These are phyloP conservation scores for Chalcis sispes DNA, from an alignment of 2,888 invertebrate genomes.

Conservation along the genomic window DNA sequence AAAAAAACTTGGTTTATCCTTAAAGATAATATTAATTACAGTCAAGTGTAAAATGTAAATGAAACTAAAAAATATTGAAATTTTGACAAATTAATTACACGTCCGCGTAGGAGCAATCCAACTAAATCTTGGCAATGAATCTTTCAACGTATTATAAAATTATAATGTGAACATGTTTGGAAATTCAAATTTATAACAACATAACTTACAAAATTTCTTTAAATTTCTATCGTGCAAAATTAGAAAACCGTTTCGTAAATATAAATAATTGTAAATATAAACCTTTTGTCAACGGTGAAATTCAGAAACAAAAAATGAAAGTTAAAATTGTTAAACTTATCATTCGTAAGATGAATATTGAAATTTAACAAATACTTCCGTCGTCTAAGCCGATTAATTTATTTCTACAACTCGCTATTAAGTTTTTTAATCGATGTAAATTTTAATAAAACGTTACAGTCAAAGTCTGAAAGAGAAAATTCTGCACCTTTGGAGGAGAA, in stretches of 20 bases:
- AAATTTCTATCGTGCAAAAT: background rate
- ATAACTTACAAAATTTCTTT: background rate
- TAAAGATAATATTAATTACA: too few relatives aligned
- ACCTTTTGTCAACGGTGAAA: background rate
- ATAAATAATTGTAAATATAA: too few relatives aligned
- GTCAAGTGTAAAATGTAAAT: too few relatives aligned
- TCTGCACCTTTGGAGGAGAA: conserved; percentile 61
- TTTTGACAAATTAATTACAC: too few relatives aligned
- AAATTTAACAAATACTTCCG: too few relatives aligned
- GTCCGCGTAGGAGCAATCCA: conserved; percentile 7
- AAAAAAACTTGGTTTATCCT: too few relatives aligned
- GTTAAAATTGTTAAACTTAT: background rate
- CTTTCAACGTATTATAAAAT: conserved; percentile 4
- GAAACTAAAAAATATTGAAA: too few relatives aligned
- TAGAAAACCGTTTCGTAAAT: background rate
- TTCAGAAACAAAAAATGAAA: background rate
- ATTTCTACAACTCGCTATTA: too few relatives aligned
- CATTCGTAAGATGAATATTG: too few relatives aligned
- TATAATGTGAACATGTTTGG: background rate
- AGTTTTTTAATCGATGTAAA: too few relatives aligned
- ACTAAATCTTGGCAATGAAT: conserved; percentile 38
- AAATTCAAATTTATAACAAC: background rate
- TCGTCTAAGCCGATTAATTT: too few relatives aligned
- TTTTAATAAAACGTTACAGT: conserved; percentile 39
- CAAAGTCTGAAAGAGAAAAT: conserved; percentile 51